Percentiles rank a stretch among this genome's conserved stretches.
Conservation (phyloP, 2,888 invertebrate species). For the Yponomeuta evonymella region DNA sequence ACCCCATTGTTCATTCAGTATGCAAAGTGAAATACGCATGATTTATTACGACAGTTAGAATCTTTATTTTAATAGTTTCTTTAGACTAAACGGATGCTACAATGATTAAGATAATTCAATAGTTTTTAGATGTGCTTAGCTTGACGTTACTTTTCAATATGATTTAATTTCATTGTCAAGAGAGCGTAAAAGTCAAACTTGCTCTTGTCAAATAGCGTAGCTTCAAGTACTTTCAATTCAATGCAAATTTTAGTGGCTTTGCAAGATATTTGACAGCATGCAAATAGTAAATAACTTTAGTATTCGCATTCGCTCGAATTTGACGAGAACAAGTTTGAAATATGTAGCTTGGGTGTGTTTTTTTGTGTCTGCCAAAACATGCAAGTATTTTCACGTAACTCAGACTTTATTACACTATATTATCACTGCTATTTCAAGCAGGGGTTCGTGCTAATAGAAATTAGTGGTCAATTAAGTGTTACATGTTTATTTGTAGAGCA, state of each 20-base stretch:
- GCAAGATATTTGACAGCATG: too few relatives aligned
- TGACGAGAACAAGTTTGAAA: background rate
- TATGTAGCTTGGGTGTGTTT: background rate
- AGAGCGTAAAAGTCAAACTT: background rate
- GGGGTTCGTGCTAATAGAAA: background rate
- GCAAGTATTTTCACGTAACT: too few relatives aligned
- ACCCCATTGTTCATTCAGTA: background rate
- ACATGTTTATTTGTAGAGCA: background rate
- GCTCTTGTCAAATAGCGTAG: too few relatives aligned
- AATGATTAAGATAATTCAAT: constrained; percentile 28
- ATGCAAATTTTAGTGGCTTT: too few relatives aligned
- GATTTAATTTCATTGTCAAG: background rate
- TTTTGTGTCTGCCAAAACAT: too few relatives aligned
- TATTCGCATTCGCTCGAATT: background rate
- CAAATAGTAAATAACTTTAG: too few relatives aligned
- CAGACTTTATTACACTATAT: background rate
- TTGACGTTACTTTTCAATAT: background rate
- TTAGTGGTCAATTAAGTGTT: constrained; percentile 5
- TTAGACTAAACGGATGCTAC: constrained; percentile 33
- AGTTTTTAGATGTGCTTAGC: constrained; percentile 12
- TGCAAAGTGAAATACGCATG: background rate
- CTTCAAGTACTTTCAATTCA: too few relatives aligned
- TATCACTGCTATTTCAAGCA: constrained; percentile 1
- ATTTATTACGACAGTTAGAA: too few relatives aligned
- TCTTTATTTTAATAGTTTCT: constrained; percentile 2